phyloP scores from a whole-genome alignment of 2,113 vertebrate species.

The Xenopus borealis region DNA sequence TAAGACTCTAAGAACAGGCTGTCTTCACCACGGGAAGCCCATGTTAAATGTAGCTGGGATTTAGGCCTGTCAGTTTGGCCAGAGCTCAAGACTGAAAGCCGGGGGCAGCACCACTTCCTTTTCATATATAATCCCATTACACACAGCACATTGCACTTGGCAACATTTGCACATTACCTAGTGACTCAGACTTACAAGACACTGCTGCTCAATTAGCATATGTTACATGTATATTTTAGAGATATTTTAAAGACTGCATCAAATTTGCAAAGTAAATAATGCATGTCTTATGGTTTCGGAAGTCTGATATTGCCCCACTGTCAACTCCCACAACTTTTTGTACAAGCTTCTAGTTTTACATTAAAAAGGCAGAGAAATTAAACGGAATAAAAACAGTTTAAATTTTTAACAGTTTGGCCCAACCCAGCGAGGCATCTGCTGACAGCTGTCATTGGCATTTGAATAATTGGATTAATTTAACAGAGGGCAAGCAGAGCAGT shows the following conservation, averaged over 20 bases:
- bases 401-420: conserved; percentile 82
- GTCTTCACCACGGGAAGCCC: conserved; percentile 90
- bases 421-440: conserved; percentile 69
- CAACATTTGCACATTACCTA: conserved; percentile 76
- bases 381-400: conserved; percentile 82
- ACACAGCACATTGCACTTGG: conserved; percentile 75
- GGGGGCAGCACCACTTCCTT: conserved; percentile 84
- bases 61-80: conserved; percentile 80
- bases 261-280: conserved; percentile 88
- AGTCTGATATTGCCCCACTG: conserved; percentile 74
- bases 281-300: conserved; percentile 82
- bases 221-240: conserved; percentile 95
- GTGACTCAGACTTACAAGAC: conserved; percentile 69
- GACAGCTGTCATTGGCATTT: conserved; percentile 89
- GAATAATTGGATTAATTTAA: conserved; percentile 93
- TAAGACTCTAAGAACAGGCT: conserved; percentile 90
- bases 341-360: conserved; percentile 78
- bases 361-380: conserved; percentile 85
- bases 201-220: conserved; percentile 83
- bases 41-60: conserved; percentile 93
- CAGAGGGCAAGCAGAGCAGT: conserved; percentile 63
- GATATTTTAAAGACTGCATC: conserved; percentile 82
- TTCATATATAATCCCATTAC: conserved; percentile 94
- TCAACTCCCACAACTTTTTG: conserved; percentile 93
- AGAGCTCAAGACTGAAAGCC: conserved; percentile 74